phyloP scores from a whole-genome alignment of 2,113 vertebrate species.

The Galemys pyrenaicus region DNA sequence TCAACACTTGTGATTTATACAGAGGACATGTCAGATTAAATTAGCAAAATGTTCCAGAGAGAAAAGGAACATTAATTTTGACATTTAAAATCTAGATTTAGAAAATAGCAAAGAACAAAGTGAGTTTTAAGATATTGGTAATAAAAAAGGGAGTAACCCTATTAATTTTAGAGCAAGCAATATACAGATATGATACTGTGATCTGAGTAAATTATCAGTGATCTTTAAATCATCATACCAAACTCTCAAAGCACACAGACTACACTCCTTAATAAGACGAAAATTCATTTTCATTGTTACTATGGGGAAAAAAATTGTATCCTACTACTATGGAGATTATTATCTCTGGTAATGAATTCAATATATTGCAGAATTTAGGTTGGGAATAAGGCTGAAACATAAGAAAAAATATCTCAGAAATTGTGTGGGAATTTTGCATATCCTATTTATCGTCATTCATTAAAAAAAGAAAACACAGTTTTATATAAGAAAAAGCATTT shows the following conservation, averaged over 20 bases:
- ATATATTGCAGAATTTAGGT: background rate
- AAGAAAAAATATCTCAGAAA: background rate
- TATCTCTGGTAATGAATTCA: background rate
- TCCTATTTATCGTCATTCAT: background rate
- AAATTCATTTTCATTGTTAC: too few species aligned
- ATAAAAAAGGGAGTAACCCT: background rate
- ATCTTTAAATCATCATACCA: background rate
- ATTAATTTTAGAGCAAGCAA: background rate
- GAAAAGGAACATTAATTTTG: background rate
- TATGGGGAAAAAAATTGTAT: too few species aligned
- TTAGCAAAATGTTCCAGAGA: background rate
- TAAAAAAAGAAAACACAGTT: background rate
- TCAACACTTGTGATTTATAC: slow-evolving; percentile 20
- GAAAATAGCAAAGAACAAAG: background rate
- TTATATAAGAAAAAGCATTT: background rate
- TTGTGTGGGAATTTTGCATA: background rate
- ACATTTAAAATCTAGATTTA: background rate
- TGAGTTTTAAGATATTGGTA: background rate
- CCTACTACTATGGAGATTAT: background rate
- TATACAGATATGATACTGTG: background rate
- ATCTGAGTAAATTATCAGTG: background rate
- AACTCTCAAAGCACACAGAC: too few species aligned
- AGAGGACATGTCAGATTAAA: background rate
- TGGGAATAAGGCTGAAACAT: background rate
- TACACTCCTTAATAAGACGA: too few species aligned